Percentiles rank a stretch among this genome's conserved stretches.
Conservation (phyloP, 2,888 invertebrate genomes). For the Neoaliturus tenellus region DNA sequence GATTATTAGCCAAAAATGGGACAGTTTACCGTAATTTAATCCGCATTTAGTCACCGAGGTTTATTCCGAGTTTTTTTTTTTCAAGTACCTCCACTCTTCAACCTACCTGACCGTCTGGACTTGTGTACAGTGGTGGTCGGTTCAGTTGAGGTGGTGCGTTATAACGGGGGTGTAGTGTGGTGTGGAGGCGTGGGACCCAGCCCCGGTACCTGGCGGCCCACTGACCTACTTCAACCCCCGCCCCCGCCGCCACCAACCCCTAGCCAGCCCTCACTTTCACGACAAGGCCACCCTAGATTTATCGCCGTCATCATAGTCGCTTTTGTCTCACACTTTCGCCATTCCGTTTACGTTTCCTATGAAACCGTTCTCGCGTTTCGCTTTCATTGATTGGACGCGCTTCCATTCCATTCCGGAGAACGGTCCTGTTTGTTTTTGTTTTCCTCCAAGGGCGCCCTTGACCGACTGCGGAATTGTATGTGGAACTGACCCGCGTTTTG, state of each 20-base stretch:
- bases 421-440: constrained; percentile 6
- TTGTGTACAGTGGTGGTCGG: too few species aligned
- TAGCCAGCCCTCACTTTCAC: not conserved
- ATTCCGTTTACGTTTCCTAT: not conserved
- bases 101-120: too few species aligned
- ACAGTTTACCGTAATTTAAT: too few species aligned
- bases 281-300: constrained; percentile 1
- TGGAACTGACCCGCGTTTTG: not conserved
- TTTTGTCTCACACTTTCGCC: constrained; percentile 23
- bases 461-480: not conserved
- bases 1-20: too few species aligned
- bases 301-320: not conserved
- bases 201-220: not conserved
- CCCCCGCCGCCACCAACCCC: not conserved
- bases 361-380: not conserved
- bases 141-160: too few species aligned
- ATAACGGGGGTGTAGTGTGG: not conserved
- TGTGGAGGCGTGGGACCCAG: not conserved
- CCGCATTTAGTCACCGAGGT: too few species aligned
- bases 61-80: too few species aligned
- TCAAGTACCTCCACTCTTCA: too few species aligned
- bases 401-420: constrained; percentile 24
- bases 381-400: constrained; percentile 37
- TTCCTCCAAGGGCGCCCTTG: not conserved
- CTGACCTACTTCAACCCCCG: constrained; percentile 28